Evolutionary conservation across 1,140 invertebrate genomes (phyloP), one percentile per base, ranked within the genome.

Genomic region (Drosophila tsacasi): DNA sequence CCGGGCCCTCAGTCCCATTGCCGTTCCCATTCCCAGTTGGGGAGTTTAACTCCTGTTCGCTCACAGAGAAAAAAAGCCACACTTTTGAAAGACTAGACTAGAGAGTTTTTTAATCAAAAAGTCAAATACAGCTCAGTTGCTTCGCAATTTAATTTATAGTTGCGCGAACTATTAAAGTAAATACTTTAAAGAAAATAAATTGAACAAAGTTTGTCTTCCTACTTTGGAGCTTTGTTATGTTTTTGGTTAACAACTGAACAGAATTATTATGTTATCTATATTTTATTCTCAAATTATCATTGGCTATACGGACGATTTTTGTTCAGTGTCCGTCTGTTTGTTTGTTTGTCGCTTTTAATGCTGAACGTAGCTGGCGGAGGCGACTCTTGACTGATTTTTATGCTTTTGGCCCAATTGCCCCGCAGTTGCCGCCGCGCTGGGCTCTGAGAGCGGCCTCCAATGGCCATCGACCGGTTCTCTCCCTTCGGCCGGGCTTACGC

Each of bases 261-360:
- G 15, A 32, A 32, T 32, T 9, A 32, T 54, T 15, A 35, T 21
- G 6, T 55, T 57, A 60, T 17, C 10, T 3, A 25, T 7, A 15
- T 25, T 27, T 32, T 15, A 57, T 17, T 23, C 5, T 21, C 8
- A 39, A 39, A 25, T n/a, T 17, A n/a, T 21, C 15, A 39, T 71
- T 19, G 39, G 30, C 23, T 35, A 39, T 67, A 19, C 30, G 49
- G 4, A 10, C 2, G 17, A 39, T 50, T 63, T 67, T 65, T 17
- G 21, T 32, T 6, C 59, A 71, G 57, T 73, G 44, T 84, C 64
- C 62, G 57, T 84, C 64, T 68, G 76, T 84, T 66, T 87, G 84
- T 87, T 89, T 90, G 85, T 90, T 90, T 90, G 85, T 90, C 85
- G 85, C 84, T 87, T 90, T 90, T 90, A 90, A 90, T 90, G 85